phyloP scores from a whole-genome alignment of 1,140 invertebrate species.

The Eriocheir sinensis region DNA sequence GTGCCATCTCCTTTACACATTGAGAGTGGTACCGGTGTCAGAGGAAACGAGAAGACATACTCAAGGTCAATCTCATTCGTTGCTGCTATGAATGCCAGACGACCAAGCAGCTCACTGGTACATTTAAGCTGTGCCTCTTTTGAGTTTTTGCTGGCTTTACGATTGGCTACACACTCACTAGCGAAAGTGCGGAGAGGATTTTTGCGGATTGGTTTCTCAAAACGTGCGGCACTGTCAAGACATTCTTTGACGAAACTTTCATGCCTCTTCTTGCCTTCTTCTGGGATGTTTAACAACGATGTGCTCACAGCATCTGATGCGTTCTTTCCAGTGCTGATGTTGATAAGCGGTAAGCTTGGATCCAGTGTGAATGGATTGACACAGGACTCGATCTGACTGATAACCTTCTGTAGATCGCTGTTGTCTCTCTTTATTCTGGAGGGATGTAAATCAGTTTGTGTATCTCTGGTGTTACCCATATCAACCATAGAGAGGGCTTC shows the following conservation, averaged over 20 bases:
- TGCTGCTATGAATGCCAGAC: background rate
- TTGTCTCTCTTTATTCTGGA: slow-evolving; percentile 35
- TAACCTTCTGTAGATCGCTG: slow-evolving; percentile 15
- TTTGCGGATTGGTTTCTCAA: background rate
- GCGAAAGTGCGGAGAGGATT: background rate
- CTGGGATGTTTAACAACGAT: background rate
- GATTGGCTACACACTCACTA: background rate
- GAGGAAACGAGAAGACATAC: slow-evolving; percentile 52
- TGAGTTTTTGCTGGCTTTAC: background rate
- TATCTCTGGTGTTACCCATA: background rate
- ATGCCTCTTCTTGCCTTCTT: background rate
- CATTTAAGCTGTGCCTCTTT: background rate
- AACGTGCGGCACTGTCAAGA: background rate
- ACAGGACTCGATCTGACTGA: background rate
- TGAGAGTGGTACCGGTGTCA: slow-evolving; percentile 36
- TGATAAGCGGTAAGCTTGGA: background rate
- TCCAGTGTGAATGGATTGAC: slow-evolving; percentile 17
- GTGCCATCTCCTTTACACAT: slow-evolving; percentile 20
- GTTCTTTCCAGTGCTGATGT: slow-evolving; percentile 36
- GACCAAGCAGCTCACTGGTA: background rate
- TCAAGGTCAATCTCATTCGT: background rate
- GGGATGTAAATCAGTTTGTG: background rate
- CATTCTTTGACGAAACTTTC: background rate
- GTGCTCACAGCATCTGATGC: background rate
- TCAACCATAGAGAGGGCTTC: no score